Conservation (phyloP, 2,797 vertebrate genomes). For the Myotis myotis region DNA sequence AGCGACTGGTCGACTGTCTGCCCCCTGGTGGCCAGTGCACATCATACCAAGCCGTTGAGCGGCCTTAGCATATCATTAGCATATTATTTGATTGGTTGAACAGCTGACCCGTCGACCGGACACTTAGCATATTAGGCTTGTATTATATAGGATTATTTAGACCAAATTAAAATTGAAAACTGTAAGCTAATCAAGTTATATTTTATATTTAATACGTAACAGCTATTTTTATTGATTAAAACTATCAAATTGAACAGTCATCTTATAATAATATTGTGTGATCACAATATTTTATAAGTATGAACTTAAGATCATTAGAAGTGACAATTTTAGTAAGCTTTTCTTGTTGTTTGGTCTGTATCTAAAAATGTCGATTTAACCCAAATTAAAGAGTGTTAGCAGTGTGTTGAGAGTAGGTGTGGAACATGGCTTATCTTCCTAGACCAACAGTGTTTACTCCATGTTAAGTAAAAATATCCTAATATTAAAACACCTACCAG, state of each 20-base stretch:
- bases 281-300: neutral
- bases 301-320: slow-evolving; percentile 25
- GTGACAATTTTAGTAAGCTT: neutral
- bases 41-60: no score
- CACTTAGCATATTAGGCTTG: no score
- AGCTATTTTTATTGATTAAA: neutral
- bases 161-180: slow-evolving; percentile 26
- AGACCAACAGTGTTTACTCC: neutral
- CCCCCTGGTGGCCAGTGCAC: no score
- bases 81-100: no score
- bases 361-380: neutral
- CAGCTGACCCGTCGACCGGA: no score
- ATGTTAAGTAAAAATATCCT: neutral
- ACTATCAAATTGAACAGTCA: neutral
- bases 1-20: no score
- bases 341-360: neutral
- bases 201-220: neutral
- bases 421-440: neutral
- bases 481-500: neutral
- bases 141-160: neutral
- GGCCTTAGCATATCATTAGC: no score
- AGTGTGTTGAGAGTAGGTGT: neutral
- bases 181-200: neutral
- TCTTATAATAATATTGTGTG: neutral
- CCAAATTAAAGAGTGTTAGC: neutral